Percentiles rank a stretch among this genome's conserved stretches.
Conservation (phyloP, 2,113 vertebrate genomes). For the Pipra filicauda region DNA sequence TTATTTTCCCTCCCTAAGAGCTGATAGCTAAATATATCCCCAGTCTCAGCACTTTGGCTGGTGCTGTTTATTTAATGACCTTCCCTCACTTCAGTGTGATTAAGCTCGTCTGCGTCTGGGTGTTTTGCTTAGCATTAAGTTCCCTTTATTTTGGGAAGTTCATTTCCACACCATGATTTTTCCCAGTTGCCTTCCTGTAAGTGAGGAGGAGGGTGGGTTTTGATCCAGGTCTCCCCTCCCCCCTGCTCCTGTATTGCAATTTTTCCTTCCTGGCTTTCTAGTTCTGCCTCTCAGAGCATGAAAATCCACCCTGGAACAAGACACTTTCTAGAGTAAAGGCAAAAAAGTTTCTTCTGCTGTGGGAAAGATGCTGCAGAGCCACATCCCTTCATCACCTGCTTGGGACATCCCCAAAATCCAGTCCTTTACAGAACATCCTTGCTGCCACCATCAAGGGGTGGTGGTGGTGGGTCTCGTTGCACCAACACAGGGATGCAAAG, state of each 20-base stretch:
- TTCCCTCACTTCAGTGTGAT: background rate
- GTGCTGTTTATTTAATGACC: constrained; percentile 1
- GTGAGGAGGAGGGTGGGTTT: background rate
- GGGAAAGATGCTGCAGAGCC: background rate
- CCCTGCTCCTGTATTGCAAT: background rate
- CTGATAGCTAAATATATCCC: background rate
- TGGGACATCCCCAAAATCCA: background rate
- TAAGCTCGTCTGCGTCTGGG: background rate
- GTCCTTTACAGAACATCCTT: background rate
- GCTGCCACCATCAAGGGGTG: background rate
- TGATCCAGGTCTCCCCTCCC: background rate
- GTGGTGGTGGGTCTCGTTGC: background rate
- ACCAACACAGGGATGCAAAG: background rate
- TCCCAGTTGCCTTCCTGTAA: constrained; percentile 20
- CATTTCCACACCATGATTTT: background rate
- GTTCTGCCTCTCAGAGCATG: rapidly evolving
- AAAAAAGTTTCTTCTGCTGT: background rate
- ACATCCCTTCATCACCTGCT: background rate
- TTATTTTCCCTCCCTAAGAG: background rate
- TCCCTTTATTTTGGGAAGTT: constrained; percentile 20
- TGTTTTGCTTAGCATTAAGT: constrained; percentile 33
- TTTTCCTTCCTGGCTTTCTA: background rate
- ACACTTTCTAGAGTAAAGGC: background rate
- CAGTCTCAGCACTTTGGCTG: background rate
- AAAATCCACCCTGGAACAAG: background rate